These are phyloP conservation scores for Trematomus bernacchii DNA, from an alignment of 2,797 vertebrate genomes.

Conservation along the genomic window DNA sequence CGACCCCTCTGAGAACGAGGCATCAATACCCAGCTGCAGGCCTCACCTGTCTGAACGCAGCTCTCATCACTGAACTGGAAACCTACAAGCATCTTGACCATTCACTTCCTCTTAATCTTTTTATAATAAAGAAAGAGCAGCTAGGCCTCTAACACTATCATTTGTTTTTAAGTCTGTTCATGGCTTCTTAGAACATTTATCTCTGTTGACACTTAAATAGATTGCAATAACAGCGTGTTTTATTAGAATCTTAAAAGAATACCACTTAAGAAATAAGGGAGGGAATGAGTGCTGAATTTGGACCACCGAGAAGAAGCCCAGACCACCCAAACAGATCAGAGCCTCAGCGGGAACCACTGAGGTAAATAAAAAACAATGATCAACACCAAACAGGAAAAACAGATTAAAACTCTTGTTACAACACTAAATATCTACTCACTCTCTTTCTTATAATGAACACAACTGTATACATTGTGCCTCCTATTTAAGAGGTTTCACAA, in stretches of 20 bases:
- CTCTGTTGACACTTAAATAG: background rate
- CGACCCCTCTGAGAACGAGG: conserved; percentile 11
- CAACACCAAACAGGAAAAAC: conserved; percentile 41
- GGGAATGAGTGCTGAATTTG: conserved; percentile 27
- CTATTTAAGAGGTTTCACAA: background rate
- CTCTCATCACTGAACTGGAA: conserved; percentile 20
- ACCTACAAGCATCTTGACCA: conserved; percentile 18
- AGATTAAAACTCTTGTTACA: conserved; percentile 30
- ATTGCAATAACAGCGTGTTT: conserved; percentile 31
- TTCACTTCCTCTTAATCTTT: conserved; percentile 21
- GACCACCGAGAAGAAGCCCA: conserved; percentile 65
- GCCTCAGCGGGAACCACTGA: conserved; percentile 39
- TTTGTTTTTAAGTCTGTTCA: conserved; percentile 8
- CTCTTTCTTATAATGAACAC: background rate
- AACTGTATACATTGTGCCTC: no score
- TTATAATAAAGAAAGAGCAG: conserved; percentile 19
- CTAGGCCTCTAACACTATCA: background rate
- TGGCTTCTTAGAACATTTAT: conserved; percentile 23
- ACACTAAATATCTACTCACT: conserved; percentile 1
- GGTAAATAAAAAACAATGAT: conserved; percentile 56
- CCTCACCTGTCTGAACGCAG: conserved; percentile 34
- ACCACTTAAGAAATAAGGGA: conserved; percentile 36
- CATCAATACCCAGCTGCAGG: conserved; percentile 32
- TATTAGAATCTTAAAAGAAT: conserved; percentile 38
- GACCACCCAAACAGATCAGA: conserved; percentile 80